Evolutionary conservation across 2,888 invertebrate genomes (phyloP).

Genomic region (Nebria brevicollis): DNA sequence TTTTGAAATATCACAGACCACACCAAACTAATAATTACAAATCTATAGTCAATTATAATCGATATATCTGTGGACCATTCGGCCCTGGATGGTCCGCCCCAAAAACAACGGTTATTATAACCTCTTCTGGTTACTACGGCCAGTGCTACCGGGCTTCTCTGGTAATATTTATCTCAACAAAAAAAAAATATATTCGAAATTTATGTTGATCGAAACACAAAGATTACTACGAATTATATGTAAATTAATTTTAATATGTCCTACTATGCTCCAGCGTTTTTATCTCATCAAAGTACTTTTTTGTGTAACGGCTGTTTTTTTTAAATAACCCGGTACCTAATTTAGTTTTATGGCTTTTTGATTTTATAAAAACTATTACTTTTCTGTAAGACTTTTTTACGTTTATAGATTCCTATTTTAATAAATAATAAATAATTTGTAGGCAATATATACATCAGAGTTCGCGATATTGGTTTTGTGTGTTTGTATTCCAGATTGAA

Average conservation of each 20-base stretch:
- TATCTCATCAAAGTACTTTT: no score
- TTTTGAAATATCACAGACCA: constrained; percentile 1
- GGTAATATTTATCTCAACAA: background rate
- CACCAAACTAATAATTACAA: constrained; percentile 1
- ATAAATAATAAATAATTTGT: no score
- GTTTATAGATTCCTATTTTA: no score
- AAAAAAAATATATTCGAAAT: background rate
- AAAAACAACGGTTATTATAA: constrained; percentile 1
- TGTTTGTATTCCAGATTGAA: background rate
- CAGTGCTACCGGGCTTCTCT: background rate
- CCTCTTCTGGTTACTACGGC: background rate
- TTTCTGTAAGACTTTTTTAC: no score
- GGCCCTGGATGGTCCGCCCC: background rate
- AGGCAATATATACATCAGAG: no score
- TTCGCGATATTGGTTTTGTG: no score
- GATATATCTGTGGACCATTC: background rate
- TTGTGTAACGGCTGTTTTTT: no score
- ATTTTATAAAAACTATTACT: no score
- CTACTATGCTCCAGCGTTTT: background rate
- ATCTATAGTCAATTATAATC: constrained; percentile 1
- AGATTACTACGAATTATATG: background rate
- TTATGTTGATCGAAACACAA: background rate
- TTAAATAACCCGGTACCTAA: no score
- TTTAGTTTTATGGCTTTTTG: no score
- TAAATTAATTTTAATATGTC: background rate